phyloP scores from a whole-genome alignment of 2,113 vertebrate species.

The Alexandromys fortis region DNA sequence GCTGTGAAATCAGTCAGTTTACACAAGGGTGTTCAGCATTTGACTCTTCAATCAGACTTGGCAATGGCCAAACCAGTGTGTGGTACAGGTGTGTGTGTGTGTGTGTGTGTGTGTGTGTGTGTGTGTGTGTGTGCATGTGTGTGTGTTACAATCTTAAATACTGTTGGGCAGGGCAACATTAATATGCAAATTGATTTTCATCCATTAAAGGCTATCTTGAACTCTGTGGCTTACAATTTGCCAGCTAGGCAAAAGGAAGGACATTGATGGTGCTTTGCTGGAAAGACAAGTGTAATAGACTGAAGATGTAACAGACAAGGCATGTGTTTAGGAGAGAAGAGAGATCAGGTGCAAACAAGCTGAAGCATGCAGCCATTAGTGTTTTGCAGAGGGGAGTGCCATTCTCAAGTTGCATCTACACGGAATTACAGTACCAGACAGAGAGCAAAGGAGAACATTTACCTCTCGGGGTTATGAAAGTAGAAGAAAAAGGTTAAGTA shows the following conservation, averaged over 20 bases:
- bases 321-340: background rate
- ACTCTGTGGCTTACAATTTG: background rate
- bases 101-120: background rate
- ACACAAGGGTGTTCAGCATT: background rate
- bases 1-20: background rate
- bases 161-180: background rate
- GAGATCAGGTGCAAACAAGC: rapidly evolving
- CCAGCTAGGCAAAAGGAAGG: background rate
- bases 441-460: background rate
- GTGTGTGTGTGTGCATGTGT: background rate
- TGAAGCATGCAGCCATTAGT: background rate
- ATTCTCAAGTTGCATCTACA: background rate
- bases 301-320: background rate
- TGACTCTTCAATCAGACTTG: background rate
- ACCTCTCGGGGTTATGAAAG: background rate
- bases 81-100: background rate
- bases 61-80: background rate
- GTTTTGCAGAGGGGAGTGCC: background rate
- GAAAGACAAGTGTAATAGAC: background rate
- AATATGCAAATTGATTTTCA: background rate
- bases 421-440: background rate
- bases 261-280: background rate
- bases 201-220: background rate
- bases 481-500: background rate
- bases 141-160: background rate